These are phyloP conservation scores for Petrophora chlorosata DNA, from an alignment of 2,888 invertebrate genomes.

Conservation along the genomic window DNA sequence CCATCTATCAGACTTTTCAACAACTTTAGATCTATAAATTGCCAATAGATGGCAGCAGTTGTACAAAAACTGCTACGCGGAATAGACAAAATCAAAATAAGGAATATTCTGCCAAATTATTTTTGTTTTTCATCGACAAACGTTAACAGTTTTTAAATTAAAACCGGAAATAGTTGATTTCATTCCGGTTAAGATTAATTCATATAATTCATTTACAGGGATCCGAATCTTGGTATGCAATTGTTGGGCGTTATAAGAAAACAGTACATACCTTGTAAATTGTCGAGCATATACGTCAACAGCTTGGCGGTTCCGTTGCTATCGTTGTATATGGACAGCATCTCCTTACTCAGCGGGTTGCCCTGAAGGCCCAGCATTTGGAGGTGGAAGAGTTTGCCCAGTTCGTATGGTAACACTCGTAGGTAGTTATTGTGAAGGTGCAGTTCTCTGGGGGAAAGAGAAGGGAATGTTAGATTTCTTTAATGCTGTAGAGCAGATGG, in stretches of 20 bases:
- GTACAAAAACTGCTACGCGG: slow-evolving; percentile 6
- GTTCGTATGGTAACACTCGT: slow-evolving; percentile 96
- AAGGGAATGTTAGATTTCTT: background rate
- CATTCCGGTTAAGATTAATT: too few relatives aligned
- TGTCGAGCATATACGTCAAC: slow-evolving; percentile 97
- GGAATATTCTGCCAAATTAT: background rate
- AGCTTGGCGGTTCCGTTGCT: slow-evolving; percentile 97
- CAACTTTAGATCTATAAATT: slow-evolving; percentile 3
- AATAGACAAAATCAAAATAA: background rate
- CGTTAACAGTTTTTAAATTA: too few relatives aligned
- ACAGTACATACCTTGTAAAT: slow-evolving; percentile 91
- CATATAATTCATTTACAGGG: too few relatives aligned
- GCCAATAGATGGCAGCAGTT: slow-evolving; percentile 46
- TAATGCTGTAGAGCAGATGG: background rate
- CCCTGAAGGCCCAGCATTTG: slow-evolving; percentile 96
- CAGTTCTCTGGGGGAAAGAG: slow-evolving; percentile 89
- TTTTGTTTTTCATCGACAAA: too few relatives aligned
- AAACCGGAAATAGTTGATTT: too few relatives aligned
- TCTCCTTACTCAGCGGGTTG: slow-evolving; percentile 97
- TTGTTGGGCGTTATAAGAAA: background rate
- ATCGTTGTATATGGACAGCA: slow-evolving; percentile 95
- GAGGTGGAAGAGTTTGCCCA: slow-evolving; percentile 98
- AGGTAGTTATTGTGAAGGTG: slow-evolving; percentile 97
- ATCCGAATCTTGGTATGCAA: too few relatives aligned
- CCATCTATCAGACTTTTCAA: slow-evolving; percentile 37